phyloP scores from a whole-genome alignment of 37 sponge, comb jelly and placozoan species.

The Spongilla lacustris region DNA sequence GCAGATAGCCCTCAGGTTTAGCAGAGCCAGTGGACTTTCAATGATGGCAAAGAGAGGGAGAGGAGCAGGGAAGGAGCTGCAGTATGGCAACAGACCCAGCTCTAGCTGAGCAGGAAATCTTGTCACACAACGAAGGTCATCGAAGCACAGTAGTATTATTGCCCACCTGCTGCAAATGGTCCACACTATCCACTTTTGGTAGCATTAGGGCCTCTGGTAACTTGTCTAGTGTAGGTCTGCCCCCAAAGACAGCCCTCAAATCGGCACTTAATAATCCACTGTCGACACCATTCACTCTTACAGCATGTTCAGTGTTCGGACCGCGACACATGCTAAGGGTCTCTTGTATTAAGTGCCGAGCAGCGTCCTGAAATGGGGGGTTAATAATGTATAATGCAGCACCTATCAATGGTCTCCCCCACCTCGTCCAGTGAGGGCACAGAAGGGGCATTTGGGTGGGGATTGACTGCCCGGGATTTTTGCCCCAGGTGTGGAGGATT shows the following conservation, averaged over 20 bases:
- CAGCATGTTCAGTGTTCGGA: constrained; percentile 60
- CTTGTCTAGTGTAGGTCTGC: background rate
- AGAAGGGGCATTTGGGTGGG: too few species aligned
- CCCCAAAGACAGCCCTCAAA: constrained; percentile 51
- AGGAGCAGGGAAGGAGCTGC: constrained; percentile 6
- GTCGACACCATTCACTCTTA: constrained; percentile 79
- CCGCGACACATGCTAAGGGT: constrained; percentile 30
- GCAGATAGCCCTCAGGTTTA: constrained; percentile 77
- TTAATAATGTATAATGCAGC: too few species aligned
- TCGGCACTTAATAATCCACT: constrained; percentile 68
- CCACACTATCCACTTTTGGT: constrained; percentile 85
- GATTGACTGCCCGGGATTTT: too few species aligned
- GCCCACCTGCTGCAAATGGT: constrained; percentile 62
- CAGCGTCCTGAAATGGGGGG: constrained; percentile 50
- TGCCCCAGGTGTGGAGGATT: too few species aligned
- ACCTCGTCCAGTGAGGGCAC: too few species aligned
- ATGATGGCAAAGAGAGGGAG: constrained; percentile 77
- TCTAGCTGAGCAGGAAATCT: constrained; percentile 24
- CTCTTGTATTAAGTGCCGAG: constrained; percentile 47
- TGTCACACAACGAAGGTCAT: background rate
- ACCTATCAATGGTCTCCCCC: too few species aligned
- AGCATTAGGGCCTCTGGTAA: constrained; percentile 86
- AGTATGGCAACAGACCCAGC: constrained; percentile 24
- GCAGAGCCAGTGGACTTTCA: constrained; percentile 80
- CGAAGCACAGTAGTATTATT: background rate